Evolutionary conservation across 1,140 invertebrate species (phyloP), one percentile per base, ranked within the genome.

Genomic region (Bradynema listronoti): DNA sequence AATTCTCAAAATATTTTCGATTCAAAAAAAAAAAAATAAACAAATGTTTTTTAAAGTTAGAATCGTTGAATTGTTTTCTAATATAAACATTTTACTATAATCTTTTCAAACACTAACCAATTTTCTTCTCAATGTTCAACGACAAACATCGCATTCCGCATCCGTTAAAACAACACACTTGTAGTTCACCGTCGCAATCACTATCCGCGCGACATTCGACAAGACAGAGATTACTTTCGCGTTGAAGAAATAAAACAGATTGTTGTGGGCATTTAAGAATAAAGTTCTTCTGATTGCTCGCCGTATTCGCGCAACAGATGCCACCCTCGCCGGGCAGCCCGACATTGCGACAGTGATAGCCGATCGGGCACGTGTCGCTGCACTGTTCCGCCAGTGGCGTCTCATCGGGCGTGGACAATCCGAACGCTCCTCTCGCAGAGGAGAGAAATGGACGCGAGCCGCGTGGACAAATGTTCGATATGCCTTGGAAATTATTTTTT

Each of bases 91-190:
- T n/a, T n/a, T n/a, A n/a, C n/a, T n/a, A n/a, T n/a, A n/a, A n/a
- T n/a, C n/a, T n/a, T n/a, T n/a, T n/a, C n/a, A n/a, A n/a, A n/a
- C n/a, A n/a, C n/a, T n/a, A n/a, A n/a, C n/a, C n/a, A n/a, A n/a
- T n/a, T n/a, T n/a, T n/a, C n/a, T n/a, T n/a, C n/a, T n/a, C n/a
- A n/a, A n/a, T 9, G 16, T 25, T 32, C 30, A 68, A 52, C 9
- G 43, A 29, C 29, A 66, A 7, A 47, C 67, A 68, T 5, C 16
- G 30, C n/a, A 64, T 65, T 11, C 58, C 68, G 39, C 68, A 72
- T 34, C 59, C 68, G 58, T 72, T 71, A 56, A 66, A 72, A 43
- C 70, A 72, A 51, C 70, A 72, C 68, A 71, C 25, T 71, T 49
- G 54, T 1, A 72, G 36, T 39, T 19, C 14, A 39, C 36, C 14